These are phyloP conservation scores for Lithobates pipiens DNA, from an alignment of 2,797 vertebrate species.

Conservation along the genomic window DNA sequence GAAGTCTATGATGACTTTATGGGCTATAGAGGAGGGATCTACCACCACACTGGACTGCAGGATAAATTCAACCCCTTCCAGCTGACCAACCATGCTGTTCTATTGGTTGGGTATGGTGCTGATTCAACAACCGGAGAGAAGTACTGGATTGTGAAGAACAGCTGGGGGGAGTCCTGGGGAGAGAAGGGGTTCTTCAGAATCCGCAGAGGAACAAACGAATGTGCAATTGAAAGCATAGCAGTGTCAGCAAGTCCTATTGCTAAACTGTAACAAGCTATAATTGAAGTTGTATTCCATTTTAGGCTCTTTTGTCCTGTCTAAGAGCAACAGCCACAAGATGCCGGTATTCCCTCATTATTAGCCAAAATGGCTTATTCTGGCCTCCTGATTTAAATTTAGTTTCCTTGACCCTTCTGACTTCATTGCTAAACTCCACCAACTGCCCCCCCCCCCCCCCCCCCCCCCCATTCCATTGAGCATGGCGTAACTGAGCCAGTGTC, in stretches of 20 bases:
- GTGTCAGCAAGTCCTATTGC: slow-evolving; percentile 84
- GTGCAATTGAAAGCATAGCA: slow-evolving; percentile 91
- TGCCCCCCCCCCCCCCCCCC: too few relatives aligned
- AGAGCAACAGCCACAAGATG: not conserved
- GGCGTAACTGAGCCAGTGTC: too few relatives aligned
- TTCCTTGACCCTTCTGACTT: too few relatives aligned
- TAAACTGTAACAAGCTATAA: slow-evolving; percentile 54
- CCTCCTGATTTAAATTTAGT: too few relatives aligned
- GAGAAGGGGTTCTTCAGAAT: slow-evolving; percentile 93
- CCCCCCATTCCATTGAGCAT: too few relatives aligned
- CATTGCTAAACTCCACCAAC: too few relatives aligned
- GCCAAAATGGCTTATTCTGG: too few relatives aligned
- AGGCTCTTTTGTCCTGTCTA: not conserved
- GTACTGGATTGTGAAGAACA: slow-evolving; percentile 96
- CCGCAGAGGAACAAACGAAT: slow-evolving; percentile 89
- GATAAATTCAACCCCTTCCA: slow-evolving; percentile 91
- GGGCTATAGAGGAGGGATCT: slow-evolving; percentile 87
- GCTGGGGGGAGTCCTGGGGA: slow-evolving; percentile 90
- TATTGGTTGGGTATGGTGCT: slow-evolving; percentile 90
- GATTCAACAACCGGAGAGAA: slow-evolving; percentile 81
- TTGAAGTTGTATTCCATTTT: not conserved
- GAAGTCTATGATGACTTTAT: slow-evolving; percentile 93
- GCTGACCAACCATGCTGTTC: slow-evolving; percentile 93
- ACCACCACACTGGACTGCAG: slow-evolving; percentile 88
- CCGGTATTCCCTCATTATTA: not conserved